phyloP scores from a whole-genome alignment of 2,888 invertebrate species.

The Drosophila formosana region DNA sequence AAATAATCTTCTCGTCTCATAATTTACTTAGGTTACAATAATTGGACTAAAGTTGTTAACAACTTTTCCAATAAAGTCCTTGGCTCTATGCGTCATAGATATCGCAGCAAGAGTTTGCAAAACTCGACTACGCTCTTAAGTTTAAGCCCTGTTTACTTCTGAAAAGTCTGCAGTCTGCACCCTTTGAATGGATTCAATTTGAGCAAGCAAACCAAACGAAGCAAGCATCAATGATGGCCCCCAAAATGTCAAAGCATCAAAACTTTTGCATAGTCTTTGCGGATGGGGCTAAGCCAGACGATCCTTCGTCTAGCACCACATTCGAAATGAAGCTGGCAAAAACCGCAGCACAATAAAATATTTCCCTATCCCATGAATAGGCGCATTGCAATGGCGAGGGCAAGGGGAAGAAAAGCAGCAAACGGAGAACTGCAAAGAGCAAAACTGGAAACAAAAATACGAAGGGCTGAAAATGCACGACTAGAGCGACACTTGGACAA shows the following conservation, averaged over 20 bases:
- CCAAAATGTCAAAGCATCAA: slow-evolving; percentile 60
- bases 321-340: slow-evolving; percentile 37
- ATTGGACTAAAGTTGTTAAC: slow-evolving; percentile 15
- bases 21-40: slow-evolving; percentile 10
- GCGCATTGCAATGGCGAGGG: slow-evolving; percentile 16
- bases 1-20: neutral
- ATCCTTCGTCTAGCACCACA: neutral
- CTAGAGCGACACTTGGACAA: slow-evolving; percentile 69
- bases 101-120: neutral
- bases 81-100: slow-evolving; percentile 4
- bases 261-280: slow-evolving; percentile 58
- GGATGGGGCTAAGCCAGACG: slow-evolving; percentile 10
- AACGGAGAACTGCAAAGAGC: neutral
- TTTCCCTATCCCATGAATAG: slow-evolving; percentile 22
- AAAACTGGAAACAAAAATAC: slow-evolving; percentile 30
- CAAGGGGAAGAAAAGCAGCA: neutral
- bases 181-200: slow-evolving; percentile 39
- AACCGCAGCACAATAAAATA: slow-evolving; percentile 63
- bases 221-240: slow-evolving; percentile 40
- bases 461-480: slow-evolving; percentile 53
- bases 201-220: neutral
- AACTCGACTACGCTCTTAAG: slow-evolving; percentile 2
- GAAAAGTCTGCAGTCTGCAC: neutral
- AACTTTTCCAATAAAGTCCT: slow-evolving; percentile 27
- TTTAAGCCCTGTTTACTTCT: slow-evolving; percentile 23